A percentile compares a stretch with the other conserved stretches of the same genome.
These are phyloP conservation scores for Elmis aenea DNA, from an alignment of 2,888 invertebrate genomes.

Conservation along the genomic window DNA sequence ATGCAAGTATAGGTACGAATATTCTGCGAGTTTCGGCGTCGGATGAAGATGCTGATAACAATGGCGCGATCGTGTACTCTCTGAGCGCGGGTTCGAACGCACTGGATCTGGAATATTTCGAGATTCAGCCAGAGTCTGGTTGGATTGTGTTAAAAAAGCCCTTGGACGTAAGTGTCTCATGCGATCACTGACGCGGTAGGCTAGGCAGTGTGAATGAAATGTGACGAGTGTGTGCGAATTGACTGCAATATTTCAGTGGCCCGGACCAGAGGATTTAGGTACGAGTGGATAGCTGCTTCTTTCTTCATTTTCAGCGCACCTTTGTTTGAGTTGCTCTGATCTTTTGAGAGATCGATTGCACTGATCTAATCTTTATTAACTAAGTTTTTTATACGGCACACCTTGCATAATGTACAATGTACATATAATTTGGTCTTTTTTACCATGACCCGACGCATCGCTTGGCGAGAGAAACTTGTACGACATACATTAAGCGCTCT, in stretches of 20 bases:
- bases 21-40: conserved; percentile 92
- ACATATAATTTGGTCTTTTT: conserved; percentile 29
- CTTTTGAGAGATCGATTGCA: conserved; percentile 43
- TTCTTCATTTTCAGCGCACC: conserved; percentile 65
- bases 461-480: conserved; percentile 23
- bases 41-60: conserved; percentile 95
- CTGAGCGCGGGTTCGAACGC: conserved; percentile 85
- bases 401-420: conserved; percentile 42
- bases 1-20: conserved; percentile 91
- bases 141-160: conserved; percentile 95
- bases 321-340: conserved; percentile 64
- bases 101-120: conserved; percentile 89
- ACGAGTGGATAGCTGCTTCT: conserved; percentile 51
- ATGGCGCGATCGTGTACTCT: conserved; percentile 90
- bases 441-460: conserved; percentile 19
- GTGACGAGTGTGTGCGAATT: conserved; percentile 17
- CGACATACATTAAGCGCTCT: conserved; percentile 12
- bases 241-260: conserved; percentile 21
- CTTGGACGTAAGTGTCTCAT: conserved; percentile 82
- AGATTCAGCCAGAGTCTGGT: conserved; percentile 94
- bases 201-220: conserved; percentile 20
- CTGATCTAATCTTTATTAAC: conserved; percentile 47
- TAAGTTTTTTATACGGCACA: conserved; percentile 64
- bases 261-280: conserved; percentile 21
- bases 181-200: conserved; percentile 22